A percentile compares a stretch with the other conserved stretches of the same genome.
Evolutionary conservation across 2,888 invertebrate species (phyloP).

Genomic region (Hirtodrosophila histrioides): DNA sequence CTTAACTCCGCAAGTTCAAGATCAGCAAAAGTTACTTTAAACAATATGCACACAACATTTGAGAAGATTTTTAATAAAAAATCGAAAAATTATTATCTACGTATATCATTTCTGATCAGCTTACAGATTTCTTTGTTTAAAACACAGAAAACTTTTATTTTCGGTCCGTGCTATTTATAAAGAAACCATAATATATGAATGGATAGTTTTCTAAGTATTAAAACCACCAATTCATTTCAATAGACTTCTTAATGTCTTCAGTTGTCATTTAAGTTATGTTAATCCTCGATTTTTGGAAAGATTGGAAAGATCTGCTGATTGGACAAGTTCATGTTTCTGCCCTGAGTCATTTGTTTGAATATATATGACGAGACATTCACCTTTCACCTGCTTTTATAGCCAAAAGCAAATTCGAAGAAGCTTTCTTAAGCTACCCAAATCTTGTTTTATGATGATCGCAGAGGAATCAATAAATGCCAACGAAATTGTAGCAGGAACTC

Average conservation of each 20-base stretch:
- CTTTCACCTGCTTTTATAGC: constrained; percentile 21
- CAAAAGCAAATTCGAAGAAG: neutral
- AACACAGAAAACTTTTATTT: too few species aligned
- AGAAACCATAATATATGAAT: too few species aligned
- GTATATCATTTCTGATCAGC: too few species aligned
- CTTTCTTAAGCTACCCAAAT: neutral
- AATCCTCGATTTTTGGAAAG: constrained; percentile 5
- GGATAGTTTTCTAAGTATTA: too few species aligned
- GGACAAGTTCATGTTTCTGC: constrained; percentile 6
- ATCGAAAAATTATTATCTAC: too few species aligned
- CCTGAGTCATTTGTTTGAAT: constrained; percentile 13
- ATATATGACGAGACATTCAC: constrained; percentile 10
- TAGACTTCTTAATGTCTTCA: neutral
- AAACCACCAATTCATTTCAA: too few species aligned
- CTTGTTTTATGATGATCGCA: neutral
- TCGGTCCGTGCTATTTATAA: too few species aligned
- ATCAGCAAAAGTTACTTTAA: too few species aligned
- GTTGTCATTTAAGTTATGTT: constrained; percentile 6
- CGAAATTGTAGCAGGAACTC: constrained; percentile 39
- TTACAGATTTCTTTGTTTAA: too few species aligned
- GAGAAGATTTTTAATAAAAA: too few species aligned
- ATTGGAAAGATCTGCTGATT: neutral
- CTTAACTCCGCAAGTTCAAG: too few species aligned
- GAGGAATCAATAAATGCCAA: neutral
- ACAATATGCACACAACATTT: too few species aligned